These are phyloP conservation scores for Carcina quercana DNA, from an alignment of 2,888 invertebrate species.

Conservation along the genomic window DNA sequence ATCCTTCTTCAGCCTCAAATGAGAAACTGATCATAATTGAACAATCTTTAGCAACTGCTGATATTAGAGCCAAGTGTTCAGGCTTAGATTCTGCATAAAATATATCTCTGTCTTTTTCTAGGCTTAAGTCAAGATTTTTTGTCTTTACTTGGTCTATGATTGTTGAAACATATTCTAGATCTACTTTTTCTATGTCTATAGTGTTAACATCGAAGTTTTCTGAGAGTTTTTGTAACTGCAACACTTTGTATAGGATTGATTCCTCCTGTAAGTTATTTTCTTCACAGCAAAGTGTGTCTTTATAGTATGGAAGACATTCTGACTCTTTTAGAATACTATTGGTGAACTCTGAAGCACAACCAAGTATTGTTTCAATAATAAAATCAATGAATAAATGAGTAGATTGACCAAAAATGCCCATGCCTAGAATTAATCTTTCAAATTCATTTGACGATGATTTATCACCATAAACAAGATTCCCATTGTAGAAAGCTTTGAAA, in stretches of 20 bases:
- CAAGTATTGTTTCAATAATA: conserved; percentile 39
- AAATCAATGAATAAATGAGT: conserved; percentile 41
- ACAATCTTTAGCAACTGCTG: conserved; percentile 81
- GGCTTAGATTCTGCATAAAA: conserved; percentile 29
- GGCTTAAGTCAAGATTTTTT: conserved; percentile 28
- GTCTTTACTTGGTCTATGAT: conserved; percentile 30
- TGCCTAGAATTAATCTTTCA: conserved; percentile 25
- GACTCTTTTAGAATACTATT: conserved; percentile 16
- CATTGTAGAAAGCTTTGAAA: conserved; percentile 73
- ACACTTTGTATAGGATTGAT: conserved; percentile 35
- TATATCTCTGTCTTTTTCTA: conserved; percentile 20
- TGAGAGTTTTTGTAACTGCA: conserved; percentile 43
- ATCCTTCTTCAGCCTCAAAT: conserved; percentile 23
- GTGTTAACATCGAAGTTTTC: conserved; percentile 22
- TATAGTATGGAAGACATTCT: neutral
- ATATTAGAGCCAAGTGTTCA: conserved; percentile 58
- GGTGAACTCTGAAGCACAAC: conserved; percentile 14
- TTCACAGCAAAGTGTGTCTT: neutral
- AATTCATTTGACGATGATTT: conserved; percentile 24
- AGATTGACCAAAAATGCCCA: conserved; percentile 27
- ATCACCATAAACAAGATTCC: conserved; percentile 39
- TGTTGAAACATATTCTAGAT: conserved; percentile 33
- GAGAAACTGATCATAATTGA: conserved; percentile 78
- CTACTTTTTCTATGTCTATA: conserved; percentile 13
- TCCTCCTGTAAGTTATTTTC: conserved; percentile 21